Evolutionary conservation across 2,888 invertebrate genomes (phyloP).

Genomic region (Nomada ruficornis): DNA sequence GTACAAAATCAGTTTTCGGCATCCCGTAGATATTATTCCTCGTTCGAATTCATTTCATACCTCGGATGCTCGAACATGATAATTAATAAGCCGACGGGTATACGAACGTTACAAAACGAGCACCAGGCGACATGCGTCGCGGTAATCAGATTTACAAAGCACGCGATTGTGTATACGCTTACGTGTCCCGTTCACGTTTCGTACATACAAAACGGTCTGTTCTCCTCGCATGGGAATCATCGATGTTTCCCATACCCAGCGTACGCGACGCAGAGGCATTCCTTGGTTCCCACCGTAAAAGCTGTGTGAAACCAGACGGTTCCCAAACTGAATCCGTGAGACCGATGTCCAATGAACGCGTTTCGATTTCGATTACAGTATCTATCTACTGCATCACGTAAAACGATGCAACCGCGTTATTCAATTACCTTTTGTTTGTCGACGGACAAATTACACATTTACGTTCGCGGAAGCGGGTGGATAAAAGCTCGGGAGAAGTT

Average conservation of each 20-base stretch:
- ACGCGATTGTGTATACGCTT: constrained; percentile 45
- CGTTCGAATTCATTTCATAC: too few species aligned
- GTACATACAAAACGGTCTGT: constrained; percentile 43
- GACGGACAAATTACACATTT: too few species aligned
- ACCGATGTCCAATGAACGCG: constrained; percentile 22
- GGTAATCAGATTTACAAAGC: constrained; percentile 13
- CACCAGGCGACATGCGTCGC: background rate
- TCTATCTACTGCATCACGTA: too few species aligned
- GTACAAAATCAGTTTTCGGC: too few species aligned
- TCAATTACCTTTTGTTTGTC: too few species aligned
- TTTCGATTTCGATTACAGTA: constrained; percentile 2
- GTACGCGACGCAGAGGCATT: constrained; percentile 37
- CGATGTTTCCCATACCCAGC: constrained; percentile 76
- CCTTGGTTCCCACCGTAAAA: constrained; percentile 66
- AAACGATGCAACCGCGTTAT: too few species aligned
- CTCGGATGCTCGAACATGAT: too few species aligned
- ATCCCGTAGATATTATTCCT: too few species aligned
- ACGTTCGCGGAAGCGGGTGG: too few species aligned
- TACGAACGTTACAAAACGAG: background rate
- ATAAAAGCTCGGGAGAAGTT: too few species aligned
- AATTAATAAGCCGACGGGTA: too few species aligned
- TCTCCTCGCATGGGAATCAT: constrained; percentile 73
- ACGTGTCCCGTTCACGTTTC: constrained; percentile 50
- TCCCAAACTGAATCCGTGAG: constrained; percentile 67
- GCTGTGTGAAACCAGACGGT: constrained; percentile 57